Percentiles rank a stretch among this genome's conserved stretches.
Evolutionary conservation across 2,888 invertebrate species (phyloP).

Genomic region (Leucophenga montana): DNA sequence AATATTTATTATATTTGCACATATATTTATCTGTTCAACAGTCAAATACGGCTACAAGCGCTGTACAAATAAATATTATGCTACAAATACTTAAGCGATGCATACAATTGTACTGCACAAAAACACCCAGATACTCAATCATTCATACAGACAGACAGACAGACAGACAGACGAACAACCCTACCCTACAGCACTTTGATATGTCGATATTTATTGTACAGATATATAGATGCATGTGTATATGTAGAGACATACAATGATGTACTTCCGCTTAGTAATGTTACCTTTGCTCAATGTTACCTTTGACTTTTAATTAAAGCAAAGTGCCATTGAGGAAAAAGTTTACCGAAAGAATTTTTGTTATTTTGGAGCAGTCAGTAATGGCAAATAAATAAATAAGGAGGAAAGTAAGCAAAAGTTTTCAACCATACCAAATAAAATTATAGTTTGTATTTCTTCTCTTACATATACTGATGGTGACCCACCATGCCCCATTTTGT

Average conservation of each 20-base stretch:
- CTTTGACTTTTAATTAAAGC: constrained; percentile 29
- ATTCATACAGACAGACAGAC: not conserved
- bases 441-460: too few relatives aligned
- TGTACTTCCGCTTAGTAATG: not conserved
- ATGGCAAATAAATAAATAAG: constrained; percentile 22
- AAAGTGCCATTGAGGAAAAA: constrained; percentile 24
- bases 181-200: not conserved
- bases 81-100: constrained; percentile 1
- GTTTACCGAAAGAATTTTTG: constrained; percentile 9
- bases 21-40: not conserved
- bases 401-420: too few relatives aligned
- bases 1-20: not conserved
- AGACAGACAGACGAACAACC: not conserved
- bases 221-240: not conserved
- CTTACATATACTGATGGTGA: too few relatives aligned
- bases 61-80: not conserved
- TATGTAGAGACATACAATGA: not conserved
- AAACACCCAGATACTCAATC: not conserved
- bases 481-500: not conserved
- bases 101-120: not conserved
- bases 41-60: not conserved
- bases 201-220: not conserved
- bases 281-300: not conserved
- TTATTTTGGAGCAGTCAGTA: constrained; percentile 12
- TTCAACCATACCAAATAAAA: too few relatives aligned